These are phyloP conservation scores for Nymphalis urticae DNA, from an alignment of 2,888 invertebrate genomes.

Conservation along the genomic window DNA sequence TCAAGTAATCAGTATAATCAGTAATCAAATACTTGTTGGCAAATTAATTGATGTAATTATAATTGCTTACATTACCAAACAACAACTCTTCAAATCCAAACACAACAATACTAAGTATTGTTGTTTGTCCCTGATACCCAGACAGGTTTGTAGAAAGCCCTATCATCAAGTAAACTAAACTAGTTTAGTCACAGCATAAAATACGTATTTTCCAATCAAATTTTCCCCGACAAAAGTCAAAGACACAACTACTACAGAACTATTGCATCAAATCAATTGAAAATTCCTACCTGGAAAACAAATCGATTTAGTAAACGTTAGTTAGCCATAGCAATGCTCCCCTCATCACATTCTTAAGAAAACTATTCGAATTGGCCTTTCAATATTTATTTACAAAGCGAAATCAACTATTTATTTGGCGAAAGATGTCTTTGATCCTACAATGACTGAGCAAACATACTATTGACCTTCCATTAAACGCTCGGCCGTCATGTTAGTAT, in stretches of 20 bases:
- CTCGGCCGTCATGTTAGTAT: slow-evolving; percentile 46
- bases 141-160: too few species aligned
- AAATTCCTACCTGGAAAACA: slow-evolving; percentile 26
- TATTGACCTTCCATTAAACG: slow-evolving; percentile 65
- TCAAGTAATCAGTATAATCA: too few species aligned
- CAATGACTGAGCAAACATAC: slow-evolving; percentile 65
- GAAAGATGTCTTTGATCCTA: slow-evolving; percentile 75
- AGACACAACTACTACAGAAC: not conserved
- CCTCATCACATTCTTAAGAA: slow-evolving; percentile 60
- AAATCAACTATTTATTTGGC: slow-evolving; percentile 80
- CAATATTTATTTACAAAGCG: slow-evolving; percentile 75
- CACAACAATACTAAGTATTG: too few species aligned
- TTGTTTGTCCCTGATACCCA: too few species aligned
- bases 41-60: too few species aligned
- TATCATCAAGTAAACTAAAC: too few species aligned
- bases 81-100: too few species aligned
- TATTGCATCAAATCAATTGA: slow-evolving; percentile 2
- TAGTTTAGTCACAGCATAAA: too few species aligned
- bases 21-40: too few species aligned
- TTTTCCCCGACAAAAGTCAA: not conserved
- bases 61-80: too few species aligned
- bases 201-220: too few species aligned
- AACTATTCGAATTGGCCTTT: slow-evolving; percentile 63
- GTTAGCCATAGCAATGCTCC: slow-evolving; percentile 54
- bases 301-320: slow-evolving; percentile 69